Base-by-base conservation (phyloP, 2,113 vertebrate genomes). In the Microcebus ravelobensis region DNA sequence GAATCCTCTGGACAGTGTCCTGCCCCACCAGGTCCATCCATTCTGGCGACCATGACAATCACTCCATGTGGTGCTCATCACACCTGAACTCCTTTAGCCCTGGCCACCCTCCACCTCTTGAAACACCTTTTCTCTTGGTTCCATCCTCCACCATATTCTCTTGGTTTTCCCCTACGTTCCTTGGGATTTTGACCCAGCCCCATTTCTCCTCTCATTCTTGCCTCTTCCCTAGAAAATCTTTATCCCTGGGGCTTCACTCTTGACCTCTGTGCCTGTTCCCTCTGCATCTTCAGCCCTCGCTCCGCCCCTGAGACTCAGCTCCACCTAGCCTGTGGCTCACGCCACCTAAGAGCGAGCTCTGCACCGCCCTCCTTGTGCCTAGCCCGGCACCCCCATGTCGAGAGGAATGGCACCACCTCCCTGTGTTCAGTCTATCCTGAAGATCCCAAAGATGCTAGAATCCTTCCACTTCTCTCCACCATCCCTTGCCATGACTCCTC, bases 331-430 rank as follows among this genome's bases (percentile, higher is more conserved):
- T 8, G 17, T 21, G 10, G 5, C 76, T 25, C 9, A 8, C 31
- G 15, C 31, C 6, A 29, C 10, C 42, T 76, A 13, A 13, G 57
- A 57, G 61, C 17, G 5, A 5, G 6, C 17, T 15, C 0, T 0
- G 23, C 71, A 63, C 57, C 11, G 10, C 61, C 48, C 8, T 73
- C 87, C 48, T 18, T 5, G 6, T 11, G 29, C 25, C 31, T 11
- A 23, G 17, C 42, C 13, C 39, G 4, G 5, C 39, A 1, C 36
- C 14, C 57, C 65, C 52, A 29, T 45, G 10, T 48, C 68, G 45
- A 84, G 42, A 84, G 81, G 81, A n/a, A 52, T 6, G 39, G 23
- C 10, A 27, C 42, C 6, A 1, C 25, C 2, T 1, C 36, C 10
- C 57, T 17, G 0, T 42, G 5, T 1, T n/a, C 82, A 52, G 6